These are phyloP conservation scores for Bombycilla garrulus DNA, from an alignment of 2,113 vertebrate species.

Conservation along the genomic window DNA sequence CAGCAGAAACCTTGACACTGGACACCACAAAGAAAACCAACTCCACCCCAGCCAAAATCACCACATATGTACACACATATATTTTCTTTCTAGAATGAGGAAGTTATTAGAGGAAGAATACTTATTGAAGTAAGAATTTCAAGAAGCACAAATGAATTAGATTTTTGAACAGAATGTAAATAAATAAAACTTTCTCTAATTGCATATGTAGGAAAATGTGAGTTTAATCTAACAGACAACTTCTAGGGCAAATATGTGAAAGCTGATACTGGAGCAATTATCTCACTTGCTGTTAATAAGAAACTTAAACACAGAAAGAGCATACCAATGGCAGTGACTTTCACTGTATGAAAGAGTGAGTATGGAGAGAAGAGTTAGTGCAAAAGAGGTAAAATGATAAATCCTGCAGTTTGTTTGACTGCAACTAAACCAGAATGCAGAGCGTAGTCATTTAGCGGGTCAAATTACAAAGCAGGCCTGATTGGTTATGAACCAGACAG, in stretches of 20 bases:
- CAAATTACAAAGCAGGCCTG: not conserved
- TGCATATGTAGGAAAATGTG: fast-evolving
- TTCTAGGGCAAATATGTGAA: not conserved
- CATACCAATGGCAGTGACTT: not conserved
- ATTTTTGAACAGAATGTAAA: not conserved
- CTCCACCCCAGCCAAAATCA: not conserved
- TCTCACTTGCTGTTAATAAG: not conserved
- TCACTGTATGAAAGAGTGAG: not conserved
- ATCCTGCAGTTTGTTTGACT: not conserved
- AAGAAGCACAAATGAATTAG: not conserved
- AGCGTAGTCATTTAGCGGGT: not conserved
- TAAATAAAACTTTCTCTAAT: not conserved
- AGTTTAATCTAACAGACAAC: not conserved
- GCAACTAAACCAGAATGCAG: not conserved
- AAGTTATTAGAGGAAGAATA: not conserved
- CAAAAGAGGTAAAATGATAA: not conserved
- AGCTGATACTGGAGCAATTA: not conserved
- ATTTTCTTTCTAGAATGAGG: not conserved
- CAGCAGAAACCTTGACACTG: not conserved
- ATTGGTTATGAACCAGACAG: not conserved
- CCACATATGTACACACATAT: fast-evolving
- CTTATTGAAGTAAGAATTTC: not conserved
- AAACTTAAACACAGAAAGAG: not conserved
- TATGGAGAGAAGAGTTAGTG: not conserved
- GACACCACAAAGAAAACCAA: not conserved